Percentiles rank a stretch among this genome's conserved stretches.
Conservation (phyloP, 2,888 invertebrate genomes). For the Trachelus stipa region DNA sequence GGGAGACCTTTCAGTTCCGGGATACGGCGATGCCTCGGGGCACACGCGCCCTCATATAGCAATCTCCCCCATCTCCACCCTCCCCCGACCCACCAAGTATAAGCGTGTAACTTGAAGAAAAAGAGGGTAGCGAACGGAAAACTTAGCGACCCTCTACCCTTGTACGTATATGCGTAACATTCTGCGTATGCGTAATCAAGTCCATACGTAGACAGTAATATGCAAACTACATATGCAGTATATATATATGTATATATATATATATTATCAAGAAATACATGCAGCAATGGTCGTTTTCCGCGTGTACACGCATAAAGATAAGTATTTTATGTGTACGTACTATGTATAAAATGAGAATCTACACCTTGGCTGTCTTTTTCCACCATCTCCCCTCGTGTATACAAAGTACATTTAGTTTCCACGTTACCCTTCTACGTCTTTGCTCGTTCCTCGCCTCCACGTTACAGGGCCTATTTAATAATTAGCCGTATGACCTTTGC, state of each 20-base stretch:
- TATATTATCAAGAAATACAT: background rate
- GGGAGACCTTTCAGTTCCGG: slow-evolving; percentile 14
- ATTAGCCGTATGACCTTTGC: background rate
- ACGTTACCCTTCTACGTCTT: background rate
- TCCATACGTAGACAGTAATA: background rate
- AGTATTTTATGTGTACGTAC: background rate
- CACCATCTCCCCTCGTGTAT: background rate
- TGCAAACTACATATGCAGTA: background rate
- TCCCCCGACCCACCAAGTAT: slow-evolving; percentile 8
- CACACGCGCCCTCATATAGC: slow-evolving; percentile 17
- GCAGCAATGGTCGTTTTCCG: background rate
- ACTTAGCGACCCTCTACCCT: background rate
- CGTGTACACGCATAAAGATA: background rate
- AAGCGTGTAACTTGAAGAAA: background rate
- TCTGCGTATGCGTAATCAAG: background rate
- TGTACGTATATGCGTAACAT: background rate
- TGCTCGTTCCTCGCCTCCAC: background rate
- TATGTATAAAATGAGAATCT: background rate
- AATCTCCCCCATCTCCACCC: slow-evolving; percentile 17
- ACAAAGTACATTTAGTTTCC: background rate
- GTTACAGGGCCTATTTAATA: background rate
- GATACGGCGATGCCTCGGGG: slow-evolving; percentile 29
- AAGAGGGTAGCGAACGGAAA: background rate
- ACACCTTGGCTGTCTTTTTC: background rate
- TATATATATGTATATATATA: no score